These are phyloP conservation scores for Pemphredon lugubris DNA, from an alignment of 2,888 invertebrate genomes.

Conservation along the genomic window DNA sequence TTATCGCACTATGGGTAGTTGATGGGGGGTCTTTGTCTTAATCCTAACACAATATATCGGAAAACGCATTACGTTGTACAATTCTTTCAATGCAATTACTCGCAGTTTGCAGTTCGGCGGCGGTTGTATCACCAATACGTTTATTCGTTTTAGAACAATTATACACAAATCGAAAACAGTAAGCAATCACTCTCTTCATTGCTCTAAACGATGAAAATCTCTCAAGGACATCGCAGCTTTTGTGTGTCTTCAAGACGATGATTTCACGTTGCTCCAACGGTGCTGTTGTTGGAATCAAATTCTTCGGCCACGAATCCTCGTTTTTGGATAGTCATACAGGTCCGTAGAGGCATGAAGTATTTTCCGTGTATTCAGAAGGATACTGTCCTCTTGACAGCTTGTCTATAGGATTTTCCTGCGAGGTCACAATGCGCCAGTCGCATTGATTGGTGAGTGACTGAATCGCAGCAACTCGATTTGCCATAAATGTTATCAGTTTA, in stretches of 20 bases:
- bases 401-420: not conserved
- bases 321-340: not conserved
- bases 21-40: too few species aligned
- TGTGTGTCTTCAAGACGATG: not conserved
- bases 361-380: not conserved
- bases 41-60: too few species aligned
- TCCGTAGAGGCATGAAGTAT: not conserved
- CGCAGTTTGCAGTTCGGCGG: not conserved
- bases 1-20: too few species aligned
- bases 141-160: not conserved
- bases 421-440: not conserved
- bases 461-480: not conserved
- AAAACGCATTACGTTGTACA: too few species aligned
- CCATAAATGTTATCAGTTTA: not conserved
- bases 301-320: not conserved
- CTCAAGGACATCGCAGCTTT: not conserved
- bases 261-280: not conserved
- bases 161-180: not conserved
- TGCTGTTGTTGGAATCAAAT: not conserved
- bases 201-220: not conserved
- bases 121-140: not conserved
- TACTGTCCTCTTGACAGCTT: not conserved
- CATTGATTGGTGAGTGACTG: not conserved
- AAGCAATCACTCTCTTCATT: not conserved
- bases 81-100: too few species aligned